Conservation (phyloP, 2,888 invertebrate species). For the Tanytarsus gracilentus region DNA sequence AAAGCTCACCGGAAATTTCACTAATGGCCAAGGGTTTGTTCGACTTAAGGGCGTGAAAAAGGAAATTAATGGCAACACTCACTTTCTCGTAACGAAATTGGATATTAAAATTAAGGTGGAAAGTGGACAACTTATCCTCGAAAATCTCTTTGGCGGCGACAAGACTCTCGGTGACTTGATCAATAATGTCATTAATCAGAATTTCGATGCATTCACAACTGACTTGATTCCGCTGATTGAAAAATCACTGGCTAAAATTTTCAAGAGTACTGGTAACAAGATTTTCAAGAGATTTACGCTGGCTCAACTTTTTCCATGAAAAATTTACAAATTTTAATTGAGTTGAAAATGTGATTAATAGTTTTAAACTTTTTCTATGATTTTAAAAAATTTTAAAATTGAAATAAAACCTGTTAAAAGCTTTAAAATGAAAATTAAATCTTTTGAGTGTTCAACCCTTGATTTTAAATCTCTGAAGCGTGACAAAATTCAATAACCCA, state of each 20-base stretch:
- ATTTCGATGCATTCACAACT: conserved; percentile 46
- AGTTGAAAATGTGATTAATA: not conserved
- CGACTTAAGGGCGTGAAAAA: conserved; percentile 36
- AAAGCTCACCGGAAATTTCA: conserved; percentile 47
- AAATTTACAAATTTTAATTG: not conserved
- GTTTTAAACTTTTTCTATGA: not conserved
- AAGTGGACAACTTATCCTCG: conserved; percentile 44
- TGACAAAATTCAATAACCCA: no score
- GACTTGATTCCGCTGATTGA: conserved; percentile 50
- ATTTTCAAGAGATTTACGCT: conserved; percentile 45
- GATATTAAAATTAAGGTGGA: conserved; percentile 45
- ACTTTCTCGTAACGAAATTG: conserved; percentile 43
- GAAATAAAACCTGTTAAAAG: no score
- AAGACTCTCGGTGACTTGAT: conserved; percentile 43
- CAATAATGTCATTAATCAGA: conserved; percentile 17
- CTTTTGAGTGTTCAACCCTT: no score
- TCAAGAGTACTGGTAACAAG: conserved; percentile 45
- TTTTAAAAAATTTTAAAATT: no score
- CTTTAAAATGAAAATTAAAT: no score
- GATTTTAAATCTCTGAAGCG: no score
- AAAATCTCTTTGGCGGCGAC: conserved; percentile 49
- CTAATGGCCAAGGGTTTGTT: conserved; percentile 43
- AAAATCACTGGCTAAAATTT: conserved; percentile 42
- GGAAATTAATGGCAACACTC: conserved; percentile 41
- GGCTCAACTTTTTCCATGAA: conserved; percentile 45